These are phyloP conservation scores for Anableps anableps DNA, from an alignment of 2,797 vertebrate species.

Conservation along the genomic window DNA sequence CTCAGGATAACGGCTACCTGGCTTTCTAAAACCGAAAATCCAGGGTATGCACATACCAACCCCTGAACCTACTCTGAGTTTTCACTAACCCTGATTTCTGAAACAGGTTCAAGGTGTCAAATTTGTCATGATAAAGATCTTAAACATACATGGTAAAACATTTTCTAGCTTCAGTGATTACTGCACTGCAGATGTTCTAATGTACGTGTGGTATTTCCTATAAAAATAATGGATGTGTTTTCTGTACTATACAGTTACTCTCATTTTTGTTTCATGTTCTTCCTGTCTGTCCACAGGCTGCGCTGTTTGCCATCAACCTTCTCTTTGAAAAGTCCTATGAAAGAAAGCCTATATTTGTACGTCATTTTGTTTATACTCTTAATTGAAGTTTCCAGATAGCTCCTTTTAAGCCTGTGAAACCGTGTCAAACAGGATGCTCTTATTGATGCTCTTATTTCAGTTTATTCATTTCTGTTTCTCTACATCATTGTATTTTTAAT, in stretches of 20 bases:
- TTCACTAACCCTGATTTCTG: no score
- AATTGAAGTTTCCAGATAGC: not conserved
- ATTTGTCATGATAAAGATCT: not conserved
- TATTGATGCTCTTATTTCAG: not conserved
- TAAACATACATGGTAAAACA: not conserved
- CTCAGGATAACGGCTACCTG: no score
- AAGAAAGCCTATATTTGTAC: constrained; percentile 91
- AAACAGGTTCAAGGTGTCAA: not conserved
- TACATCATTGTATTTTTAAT: not conserved
- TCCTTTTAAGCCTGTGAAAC: not conserved
- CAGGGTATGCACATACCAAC: no score
- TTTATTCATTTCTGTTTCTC: not conserved
- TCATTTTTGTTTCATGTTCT: not conserved
- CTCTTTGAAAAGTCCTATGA: constrained; percentile 89
- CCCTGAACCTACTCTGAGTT: no score
- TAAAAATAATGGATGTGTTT: no score
- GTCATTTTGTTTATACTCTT: constrained; percentile 43
- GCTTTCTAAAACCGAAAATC: no score
- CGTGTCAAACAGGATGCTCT: not conserved
- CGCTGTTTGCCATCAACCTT: constrained; percentile 90
- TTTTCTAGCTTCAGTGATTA: not conserved
- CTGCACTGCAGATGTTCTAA: not conserved
- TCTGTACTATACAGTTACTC: not conserved
- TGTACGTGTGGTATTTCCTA: not conserved
- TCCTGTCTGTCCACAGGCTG: constrained; percentile 82